These are phyloP conservation scores for Platyrinchus mystaceus DNA, from an alignment of 2,797 vertebrate genomes.

Conservation along the genomic window DNA sequence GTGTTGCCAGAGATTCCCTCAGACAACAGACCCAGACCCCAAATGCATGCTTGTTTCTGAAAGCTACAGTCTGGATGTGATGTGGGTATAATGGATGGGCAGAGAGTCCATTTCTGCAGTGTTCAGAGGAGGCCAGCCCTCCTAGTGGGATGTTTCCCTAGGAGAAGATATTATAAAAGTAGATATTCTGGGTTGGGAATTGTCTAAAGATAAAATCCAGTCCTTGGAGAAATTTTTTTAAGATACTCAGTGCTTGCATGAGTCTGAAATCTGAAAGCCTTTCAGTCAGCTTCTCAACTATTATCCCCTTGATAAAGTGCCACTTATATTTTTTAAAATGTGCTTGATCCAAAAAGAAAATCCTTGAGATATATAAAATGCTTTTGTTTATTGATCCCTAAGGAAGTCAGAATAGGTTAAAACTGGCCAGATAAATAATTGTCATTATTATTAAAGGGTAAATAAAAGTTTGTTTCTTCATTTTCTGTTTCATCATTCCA, in stretches of 20 bases:
- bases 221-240: neutral
- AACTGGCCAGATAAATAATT: conserved; percentile 13
- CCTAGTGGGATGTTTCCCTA: neutral
- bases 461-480: neutral
- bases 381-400: conserved; percentile 3
- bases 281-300: neutral
- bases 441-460: conserved; percentile 6
- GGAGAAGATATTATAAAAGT: neutral
- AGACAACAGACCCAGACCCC: neutral
- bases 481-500: neutral
- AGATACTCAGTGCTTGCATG: neutral
- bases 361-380: neutral
- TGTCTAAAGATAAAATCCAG: neutral
- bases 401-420: conserved; percentile 29
- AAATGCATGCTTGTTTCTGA: neutral
- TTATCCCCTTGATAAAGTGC: neutral
- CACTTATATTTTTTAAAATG: neutral
- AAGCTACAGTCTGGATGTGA: neutral
- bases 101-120: neutral
- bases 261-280: neutral
- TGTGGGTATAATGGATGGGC: neutral
- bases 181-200: neutral
- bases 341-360: neutral
- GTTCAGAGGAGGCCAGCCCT: neutral
- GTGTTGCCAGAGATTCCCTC: neutral